A percentile compares a stretch with the other conserved stretches of the same genome.
Evolutionary conservation across 2,113 vertebrate genomes (phyloP).

Genomic region (Azemiops feae): DNA sequence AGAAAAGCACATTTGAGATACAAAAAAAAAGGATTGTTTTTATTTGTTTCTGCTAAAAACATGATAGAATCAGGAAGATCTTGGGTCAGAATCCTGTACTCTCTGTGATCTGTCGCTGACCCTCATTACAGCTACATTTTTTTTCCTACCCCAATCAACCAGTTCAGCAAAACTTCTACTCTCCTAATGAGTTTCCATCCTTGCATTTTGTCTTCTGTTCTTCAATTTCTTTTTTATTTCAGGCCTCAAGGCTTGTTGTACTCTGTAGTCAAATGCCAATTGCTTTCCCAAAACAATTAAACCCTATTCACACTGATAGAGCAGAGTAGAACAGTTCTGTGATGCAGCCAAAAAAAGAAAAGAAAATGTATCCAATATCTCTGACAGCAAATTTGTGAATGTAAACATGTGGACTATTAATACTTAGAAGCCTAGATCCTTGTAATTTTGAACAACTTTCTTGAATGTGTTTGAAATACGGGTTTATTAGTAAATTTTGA

Average conservation of each 20-base stretch:
- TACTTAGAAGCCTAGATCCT: background rate
- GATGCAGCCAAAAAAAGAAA: background rate
- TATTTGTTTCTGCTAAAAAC: background rate
- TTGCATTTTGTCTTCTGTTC: background rate
- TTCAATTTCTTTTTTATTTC: background rate
- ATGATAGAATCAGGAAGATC: background rate
- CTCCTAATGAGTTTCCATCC: slow-evolving; percentile 21
- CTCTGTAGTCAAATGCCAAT: background rate
- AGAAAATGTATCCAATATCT: too few species aligned
- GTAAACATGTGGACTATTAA: background rate
- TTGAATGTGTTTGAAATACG: background rate
- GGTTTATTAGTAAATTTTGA: background rate
- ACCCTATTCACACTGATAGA: background rate
- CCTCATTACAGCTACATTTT: background rate
- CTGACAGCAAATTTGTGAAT: background rate
- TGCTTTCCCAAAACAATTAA: background rate
- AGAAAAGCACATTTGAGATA: background rate
- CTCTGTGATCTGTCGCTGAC: background rate
- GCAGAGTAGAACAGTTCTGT: background rate
- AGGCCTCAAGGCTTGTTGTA: background rate
- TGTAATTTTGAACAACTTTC: background rate
- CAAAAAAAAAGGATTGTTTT: too few species aligned
- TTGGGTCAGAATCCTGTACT: background rate
- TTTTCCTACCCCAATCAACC: background rate
- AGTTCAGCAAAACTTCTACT: background rate